Base-by-base conservation (phyloP, 2,113 vertebrate genomes). In the Chloebia gouldiae region DNA sequence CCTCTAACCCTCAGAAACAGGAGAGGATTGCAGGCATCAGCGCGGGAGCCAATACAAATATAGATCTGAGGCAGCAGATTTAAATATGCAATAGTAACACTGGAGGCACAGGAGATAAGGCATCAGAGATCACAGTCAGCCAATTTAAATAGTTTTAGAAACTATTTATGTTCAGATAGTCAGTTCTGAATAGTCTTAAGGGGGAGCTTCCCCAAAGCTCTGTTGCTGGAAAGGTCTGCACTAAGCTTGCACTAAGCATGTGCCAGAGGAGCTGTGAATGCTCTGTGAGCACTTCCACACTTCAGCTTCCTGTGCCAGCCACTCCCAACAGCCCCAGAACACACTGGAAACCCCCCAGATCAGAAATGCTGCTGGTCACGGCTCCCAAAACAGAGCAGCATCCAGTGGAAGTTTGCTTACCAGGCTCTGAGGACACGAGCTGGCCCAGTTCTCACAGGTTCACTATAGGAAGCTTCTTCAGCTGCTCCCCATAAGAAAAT, bases 191-290 rank as follows among this genome's bases (percentile, higher is more conserved):
- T 11, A 35, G 33, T 9, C 28, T 77, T n/a, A 42, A 50, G 53
- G 57, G 42, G 51, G 50, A 73, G 35, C 27, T 66, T 70, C 47
- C 79, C 63, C 61, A 71, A 45, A 81, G 86, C 68, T 57, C 37
- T 0, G 4, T 5, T 83, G 37, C 63, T 86, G 88, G 60, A 59
- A 31, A 83, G 82, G 25, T 64, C 68, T 27, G 68, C 70, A 86
- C 31, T 9, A 23, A 27, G 37, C 54, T 24, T 31, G 9, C 14
- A 37, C 4, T 0, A 9, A 49, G 63, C 53, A 42, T 0, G 1
- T 3, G 9, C n/a, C 7, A 37, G 27, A 57, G 27, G 27, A 70
- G 64, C 56, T 50, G 31, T 3, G 30, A 40, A 61, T 8, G 56
- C 66, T 56, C 11, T 6, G 5, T 0, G 63, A 77, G 80, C 50